phyloP scores from a whole-genome alignment of 1,140 invertebrate genomes.

The Hylyphantes graminicola region DNA sequence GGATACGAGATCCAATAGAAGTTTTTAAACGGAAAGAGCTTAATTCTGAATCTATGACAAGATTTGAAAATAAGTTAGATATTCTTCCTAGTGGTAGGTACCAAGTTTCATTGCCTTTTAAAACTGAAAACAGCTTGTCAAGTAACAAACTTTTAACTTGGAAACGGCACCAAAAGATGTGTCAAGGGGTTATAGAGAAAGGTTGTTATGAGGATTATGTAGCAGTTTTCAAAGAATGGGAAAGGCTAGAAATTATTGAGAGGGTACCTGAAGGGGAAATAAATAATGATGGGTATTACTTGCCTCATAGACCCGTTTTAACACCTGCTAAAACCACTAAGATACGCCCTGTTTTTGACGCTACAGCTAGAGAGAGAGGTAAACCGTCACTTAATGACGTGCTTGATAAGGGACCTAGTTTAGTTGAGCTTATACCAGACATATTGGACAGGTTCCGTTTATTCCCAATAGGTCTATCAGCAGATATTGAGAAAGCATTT shows the following conservation, averaged over 20 bases:
- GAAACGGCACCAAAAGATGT: background rate
- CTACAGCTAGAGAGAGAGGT: background rate
- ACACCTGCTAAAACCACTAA: background rate
- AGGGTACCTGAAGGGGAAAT: background rate
- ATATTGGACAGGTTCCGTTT: background rate
- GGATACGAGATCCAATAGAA: background rate
- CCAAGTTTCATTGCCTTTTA: background rate
- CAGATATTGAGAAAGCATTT: background rate
- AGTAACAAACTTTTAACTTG: background rate
- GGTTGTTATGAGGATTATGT: background rate
- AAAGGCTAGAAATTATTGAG: background rate
- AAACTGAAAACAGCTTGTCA: background rate
- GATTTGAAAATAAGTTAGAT: background rate
- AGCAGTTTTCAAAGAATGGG: background rate
- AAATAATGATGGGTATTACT: background rate
- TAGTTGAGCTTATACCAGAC: background rate
- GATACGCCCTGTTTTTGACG: background rate
- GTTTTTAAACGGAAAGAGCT: no score
- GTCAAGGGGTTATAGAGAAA: background rate
- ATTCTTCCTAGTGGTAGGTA: no score
- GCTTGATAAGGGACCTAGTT: conserved; percentile 7
- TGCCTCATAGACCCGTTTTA: background rate
- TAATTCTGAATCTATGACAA: background rate
- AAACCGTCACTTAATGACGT: background rate
- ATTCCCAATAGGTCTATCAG: background rate